Conservation (phyloP, 1,140 invertebrate genomes). For the Maconellicoccus hirsutus region DNA sequence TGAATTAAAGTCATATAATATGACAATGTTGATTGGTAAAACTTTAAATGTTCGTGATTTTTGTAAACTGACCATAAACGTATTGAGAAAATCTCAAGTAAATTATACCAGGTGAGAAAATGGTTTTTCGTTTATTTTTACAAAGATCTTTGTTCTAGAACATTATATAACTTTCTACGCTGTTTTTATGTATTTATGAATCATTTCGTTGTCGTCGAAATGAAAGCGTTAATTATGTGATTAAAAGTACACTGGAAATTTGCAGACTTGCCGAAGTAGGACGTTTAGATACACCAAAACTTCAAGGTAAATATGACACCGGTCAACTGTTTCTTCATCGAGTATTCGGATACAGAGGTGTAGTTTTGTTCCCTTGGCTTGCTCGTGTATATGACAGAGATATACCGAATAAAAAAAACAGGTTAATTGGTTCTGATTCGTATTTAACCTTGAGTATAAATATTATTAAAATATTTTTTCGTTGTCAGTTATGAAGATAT, state of each 20-base stretch:
- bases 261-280: slow-evolving; percentile 68
- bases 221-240: no score
- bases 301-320: slow-evolving; percentile 83
- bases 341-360: slow-evolving; percentile 90
- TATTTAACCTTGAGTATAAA: not conserved
- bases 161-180: not conserved
- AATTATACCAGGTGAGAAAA: slow-evolving; percentile 4
- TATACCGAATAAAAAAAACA: slow-evolving; percentile 42
- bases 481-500: slow-evolving; percentile 24
- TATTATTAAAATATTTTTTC: not conserved
- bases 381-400: slow-evolving; percentile 90
- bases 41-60: not conserved
- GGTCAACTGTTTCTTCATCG: slow-evolving; percentile 90
- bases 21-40: not conserved
- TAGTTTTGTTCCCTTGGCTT: slow-evolving; percentile 89
- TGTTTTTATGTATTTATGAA: no score
- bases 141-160: not conserved
- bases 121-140: not conserved
- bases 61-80: not conserved
- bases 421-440: slow-evolving; percentile 23
- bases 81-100: not conserved
- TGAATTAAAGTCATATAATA: not conserved
- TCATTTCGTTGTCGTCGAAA: no score
- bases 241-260: not conserved
- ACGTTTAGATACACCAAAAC: slow-evolving; percentile 65